A percentile compares a stretch with the other conserved stretches of the same genome.
Evolutionary conservation across 1,140 invertebrate genomes (phyloP).

Genomic region (Tetranychus urticae): DNA sequence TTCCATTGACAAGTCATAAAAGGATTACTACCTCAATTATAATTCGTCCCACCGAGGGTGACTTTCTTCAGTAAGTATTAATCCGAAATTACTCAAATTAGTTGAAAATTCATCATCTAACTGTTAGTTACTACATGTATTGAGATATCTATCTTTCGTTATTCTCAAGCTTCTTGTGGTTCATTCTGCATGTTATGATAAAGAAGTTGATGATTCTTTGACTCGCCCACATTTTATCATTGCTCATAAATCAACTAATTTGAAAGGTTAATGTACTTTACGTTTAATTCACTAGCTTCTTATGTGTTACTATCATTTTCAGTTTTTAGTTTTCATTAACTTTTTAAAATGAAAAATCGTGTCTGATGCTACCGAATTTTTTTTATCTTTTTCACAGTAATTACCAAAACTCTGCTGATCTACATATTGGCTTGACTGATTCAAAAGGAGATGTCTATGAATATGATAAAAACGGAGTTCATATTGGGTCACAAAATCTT

Average conservation of each 20-base stretch:
- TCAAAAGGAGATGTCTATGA: conserved; percentile 44
- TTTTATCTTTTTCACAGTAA: conserved; percentile 29
- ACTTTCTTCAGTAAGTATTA: conserved; percentile 46
- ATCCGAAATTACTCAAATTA: neutral
- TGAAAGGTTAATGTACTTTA: neutral
- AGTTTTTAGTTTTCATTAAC: neutral
- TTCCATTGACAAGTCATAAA: conserved; percentile 45
- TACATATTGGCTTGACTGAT: conserved; percentile 55
- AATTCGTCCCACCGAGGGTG: conserved; percentile 48
- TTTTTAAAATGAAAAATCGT: neutral
- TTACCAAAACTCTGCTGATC: conserved; percentile 47
- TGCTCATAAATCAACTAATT: neutral
- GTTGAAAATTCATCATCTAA: too few species aligned
- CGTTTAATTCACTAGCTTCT: neutral
- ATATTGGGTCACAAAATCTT: conserved; percentile 21
- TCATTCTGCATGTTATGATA: too few species aligned
- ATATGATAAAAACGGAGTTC: conserved; percentile 44
- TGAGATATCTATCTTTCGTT: too few species aligned
- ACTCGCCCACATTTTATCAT: neutral
- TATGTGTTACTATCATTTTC: neutral
- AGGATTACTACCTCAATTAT: conserved; percentile 44
- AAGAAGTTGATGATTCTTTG: too few species aligned
- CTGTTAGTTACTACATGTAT: too few species aligned
- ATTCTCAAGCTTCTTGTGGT: too few species aligned
- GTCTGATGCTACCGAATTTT: neutral